Conservation (phyloP, 2,113 vertebrate species). For the Prolemur simus region DNA sequence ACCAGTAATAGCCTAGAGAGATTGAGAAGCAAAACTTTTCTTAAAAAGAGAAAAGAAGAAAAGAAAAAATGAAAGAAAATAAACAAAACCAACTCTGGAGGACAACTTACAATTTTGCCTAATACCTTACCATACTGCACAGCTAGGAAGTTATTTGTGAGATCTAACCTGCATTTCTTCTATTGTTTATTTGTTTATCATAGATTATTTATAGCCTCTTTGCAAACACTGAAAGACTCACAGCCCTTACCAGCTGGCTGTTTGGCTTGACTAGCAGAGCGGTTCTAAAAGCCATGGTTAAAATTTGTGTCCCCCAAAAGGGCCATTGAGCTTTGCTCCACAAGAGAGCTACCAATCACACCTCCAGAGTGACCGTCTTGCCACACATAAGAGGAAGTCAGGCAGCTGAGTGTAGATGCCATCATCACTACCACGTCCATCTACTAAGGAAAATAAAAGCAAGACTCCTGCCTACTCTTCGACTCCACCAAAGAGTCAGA, state of each 20-base stretch:
- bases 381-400: not conserved
- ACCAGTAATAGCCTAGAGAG: not conserved
- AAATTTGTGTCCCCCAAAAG: not conserved
- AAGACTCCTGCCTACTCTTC: not conserved
- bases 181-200: not conserved
- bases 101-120: not conserved
- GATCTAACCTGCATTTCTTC: not conserved
- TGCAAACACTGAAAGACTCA: not conserved
- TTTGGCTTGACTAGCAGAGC: not conserved
- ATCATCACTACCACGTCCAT: rapidly evolving
- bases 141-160: not conserved
- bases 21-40: not conserved
- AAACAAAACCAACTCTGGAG: not conserved
- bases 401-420: rapidly evolving
- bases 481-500: not conserved
- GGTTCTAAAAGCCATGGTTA: not conserved
- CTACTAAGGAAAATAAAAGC: not conserved
- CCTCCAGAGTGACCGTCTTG: not conserved
- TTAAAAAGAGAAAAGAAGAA: not conserved
- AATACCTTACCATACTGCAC: not conserved
- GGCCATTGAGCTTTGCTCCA: not conserved
- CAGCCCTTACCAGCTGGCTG: not conserved
- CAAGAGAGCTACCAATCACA: not conserved
- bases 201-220: not conserved
- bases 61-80: not conserved